Evolutionary conservation across 2,113 vertebrate species (phyloP).

Genomic region (Orycteropus afer): DNA sequence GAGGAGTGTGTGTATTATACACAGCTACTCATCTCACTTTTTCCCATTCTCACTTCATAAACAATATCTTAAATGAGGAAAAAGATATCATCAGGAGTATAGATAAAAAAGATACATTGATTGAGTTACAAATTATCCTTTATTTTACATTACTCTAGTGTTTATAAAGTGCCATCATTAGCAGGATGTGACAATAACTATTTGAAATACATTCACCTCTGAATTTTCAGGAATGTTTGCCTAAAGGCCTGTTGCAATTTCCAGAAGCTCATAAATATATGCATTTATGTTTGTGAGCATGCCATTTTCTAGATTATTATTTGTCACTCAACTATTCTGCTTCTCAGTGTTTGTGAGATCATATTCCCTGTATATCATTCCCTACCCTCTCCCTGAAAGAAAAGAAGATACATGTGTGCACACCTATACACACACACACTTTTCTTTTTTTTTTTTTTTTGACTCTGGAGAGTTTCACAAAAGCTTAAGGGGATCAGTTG

Average conservation of each 20-base stretch:
- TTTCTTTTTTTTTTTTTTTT: no score
- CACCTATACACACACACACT: neutral
- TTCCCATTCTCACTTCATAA: neutral
- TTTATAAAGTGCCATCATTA: conserved; percentile 28
- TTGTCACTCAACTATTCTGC: neutral
- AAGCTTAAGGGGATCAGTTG: neutral
- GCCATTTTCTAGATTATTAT: neutral
- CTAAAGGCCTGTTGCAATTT: neutral
- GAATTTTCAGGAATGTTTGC: conserved; percentile 42
- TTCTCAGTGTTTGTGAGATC: neutral
- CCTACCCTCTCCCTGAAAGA: neutral
- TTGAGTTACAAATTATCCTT: neutral
- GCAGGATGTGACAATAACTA: neutral
- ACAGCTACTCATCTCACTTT: neutral
- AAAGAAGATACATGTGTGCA: no score
- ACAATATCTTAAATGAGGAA: neutral
- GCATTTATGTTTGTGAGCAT: conserved; percentile 21
- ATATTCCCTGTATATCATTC: neutral
- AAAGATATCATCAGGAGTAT: neutral
- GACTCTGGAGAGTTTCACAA: neutral
- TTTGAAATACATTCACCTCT: conserved; percentile 13
- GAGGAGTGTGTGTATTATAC: neutral
- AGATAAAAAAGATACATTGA: neutral
- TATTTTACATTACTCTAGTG: neutral
- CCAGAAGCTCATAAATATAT: neutral